Evolutionary conservation across 2,888 invertebrate species (phyloP), one percentile per base, ranked within the genome.

Genomic region (Drosophila limbata): DNA sequence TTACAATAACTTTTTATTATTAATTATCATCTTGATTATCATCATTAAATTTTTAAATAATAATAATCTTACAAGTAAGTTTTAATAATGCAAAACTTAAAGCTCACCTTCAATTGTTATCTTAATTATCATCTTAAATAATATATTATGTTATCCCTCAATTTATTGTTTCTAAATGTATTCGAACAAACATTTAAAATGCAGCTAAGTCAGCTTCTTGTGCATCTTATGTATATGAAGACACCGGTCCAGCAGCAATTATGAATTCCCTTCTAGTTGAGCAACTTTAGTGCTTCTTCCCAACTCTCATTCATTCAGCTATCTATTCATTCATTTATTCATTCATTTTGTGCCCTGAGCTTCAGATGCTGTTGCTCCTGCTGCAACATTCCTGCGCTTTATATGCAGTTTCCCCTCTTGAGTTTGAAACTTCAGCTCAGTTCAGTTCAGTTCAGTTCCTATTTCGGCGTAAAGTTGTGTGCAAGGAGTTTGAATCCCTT

Each of bases 281-380:
- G 53, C 77, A 76, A 77, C 50, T 77, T 76, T 69, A 45, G 64
- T 64, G 28, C 51, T 64, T 28, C 50, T 74, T 57, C 2, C 73
- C 33, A 76, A 73, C 73, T 68, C 59, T 42, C 64, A 42, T 60
- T 69, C 78, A 78, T 69, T 73, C 69, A 61, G 62, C 73, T 71
- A 82, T 85, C 73, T 66, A 82, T 79, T 72, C 78, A 50, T 79
- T 85, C 83, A 85, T 82, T 84, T 77, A 82, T 77, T 77, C 76
- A 76, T 76, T 76, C 65, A 60, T 76, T 73, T 73, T 63, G 64
- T 59, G 74, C 73, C 65, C 65, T 57, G 73, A 79, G 83, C 73
- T 69, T 31, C 67, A 40, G 53, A 37, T 70, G 53, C 40, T 70
- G 19, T 42, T 39, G 42, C 50, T 17, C 4, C 33, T 17, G 35